A percentile compares a stretch with the other conserved stretches of the same genome.
phyloP scores from a whole-genome alignment of 2,888 invertebrate species.

The Pterobdella sp. region DNA sequence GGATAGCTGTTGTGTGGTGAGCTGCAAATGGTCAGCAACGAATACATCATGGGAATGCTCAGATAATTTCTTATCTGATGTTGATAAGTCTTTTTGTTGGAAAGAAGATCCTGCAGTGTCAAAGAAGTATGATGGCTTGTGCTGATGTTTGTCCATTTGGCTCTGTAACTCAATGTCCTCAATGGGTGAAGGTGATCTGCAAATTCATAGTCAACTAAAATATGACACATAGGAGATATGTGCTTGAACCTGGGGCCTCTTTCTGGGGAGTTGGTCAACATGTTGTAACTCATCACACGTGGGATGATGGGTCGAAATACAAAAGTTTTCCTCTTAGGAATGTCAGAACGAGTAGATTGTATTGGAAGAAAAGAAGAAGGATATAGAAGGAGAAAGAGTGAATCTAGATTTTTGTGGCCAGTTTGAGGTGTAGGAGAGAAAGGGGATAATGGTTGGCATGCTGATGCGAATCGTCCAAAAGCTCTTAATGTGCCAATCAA shows the following conservation, averaged over 20 bases:
- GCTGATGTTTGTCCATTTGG: background rate
- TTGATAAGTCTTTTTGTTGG: slow-evolving; percentile 38
- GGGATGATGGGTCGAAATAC: slow-evolving; percentile 74
- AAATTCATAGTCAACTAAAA: too few relatives aligned
- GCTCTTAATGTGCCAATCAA: slow-evolving; percentile 80
- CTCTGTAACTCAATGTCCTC: slow-evolving; percentile 10
- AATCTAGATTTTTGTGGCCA: slow-evolving; percentile 74
- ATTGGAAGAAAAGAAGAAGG: background rate
- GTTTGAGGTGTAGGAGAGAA: slow-evolving; percentile 69
- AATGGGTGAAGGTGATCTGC: slow-evolving; percentile 24
- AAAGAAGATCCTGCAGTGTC: slow-evolving; percentile 86
- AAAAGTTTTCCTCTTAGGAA: slow-evolving; percentile 12
- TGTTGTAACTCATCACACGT: slow-evolving; percentile 65
- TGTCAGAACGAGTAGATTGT: background rate
- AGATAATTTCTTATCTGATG: background rate
- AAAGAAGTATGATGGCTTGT: slow-evolving; percentile 61
- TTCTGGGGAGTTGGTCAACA: slow-evolving; percentile 26
- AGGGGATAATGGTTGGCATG: slow-evolving; percentile 66
- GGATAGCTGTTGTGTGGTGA: background rate
- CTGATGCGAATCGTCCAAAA: slow-evolving; percentile 76
- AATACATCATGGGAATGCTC: background rate
- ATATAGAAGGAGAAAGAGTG: slow-evolving; percentile 51
- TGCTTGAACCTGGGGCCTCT: slow-evolving; percentile 10
- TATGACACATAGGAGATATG: too few relatives aligned
- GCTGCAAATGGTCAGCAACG: background rate